phyloP scores from a whole-genome alignment of 2,113 vertebrate species.

The Falcunculus frontatus region DNA sequence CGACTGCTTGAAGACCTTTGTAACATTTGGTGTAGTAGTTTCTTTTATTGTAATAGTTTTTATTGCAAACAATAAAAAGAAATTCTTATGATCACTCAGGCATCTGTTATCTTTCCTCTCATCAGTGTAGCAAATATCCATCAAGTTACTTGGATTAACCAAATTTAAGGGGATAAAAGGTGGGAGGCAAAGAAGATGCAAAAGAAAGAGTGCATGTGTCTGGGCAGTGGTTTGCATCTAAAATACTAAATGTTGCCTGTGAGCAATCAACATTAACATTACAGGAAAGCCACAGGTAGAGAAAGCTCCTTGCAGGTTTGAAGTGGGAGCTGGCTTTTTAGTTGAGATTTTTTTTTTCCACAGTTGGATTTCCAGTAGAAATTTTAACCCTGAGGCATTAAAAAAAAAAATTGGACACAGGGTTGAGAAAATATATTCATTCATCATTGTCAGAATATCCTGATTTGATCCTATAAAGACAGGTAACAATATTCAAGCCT shows the following conservation, averaged over 20 bases:
- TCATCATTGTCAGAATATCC: conserved; percentile 52
- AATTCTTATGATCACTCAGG: not conserved
- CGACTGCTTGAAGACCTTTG: not conserved
- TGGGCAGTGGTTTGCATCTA: not conserved
- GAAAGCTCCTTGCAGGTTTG: not conserved
- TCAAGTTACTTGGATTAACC: not conserved
- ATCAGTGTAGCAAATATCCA: not conserved
- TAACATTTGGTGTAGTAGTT: not conserved
- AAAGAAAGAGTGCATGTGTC: not conserved
- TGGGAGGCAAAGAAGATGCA: not conserved
- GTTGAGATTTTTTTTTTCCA: not conserved
- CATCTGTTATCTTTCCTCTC: not conserved
- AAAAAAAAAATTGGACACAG: conserved; percentile 14
- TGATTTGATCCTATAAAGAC: conserved; percentile 64
- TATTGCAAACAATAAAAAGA: not conserved
- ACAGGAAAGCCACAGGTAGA: not conserved
- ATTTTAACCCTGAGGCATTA: conserved; percentile 47
- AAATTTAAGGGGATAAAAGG: not conserved
- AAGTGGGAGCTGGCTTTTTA: not conserved
- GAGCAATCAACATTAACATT: not conserved
- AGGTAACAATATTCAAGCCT: conserved; percentile 69
- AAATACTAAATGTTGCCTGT: not conserved
- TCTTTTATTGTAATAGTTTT: not conserved
- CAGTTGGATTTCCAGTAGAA: not conserved
- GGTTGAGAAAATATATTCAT: not conserved